A percentile compares a stretch with the other conserved stretches of the same genome.
Conservation (phyloP, 2,113 vertebrate genomes). For the Eulacestoma nigropectus region DNA sequence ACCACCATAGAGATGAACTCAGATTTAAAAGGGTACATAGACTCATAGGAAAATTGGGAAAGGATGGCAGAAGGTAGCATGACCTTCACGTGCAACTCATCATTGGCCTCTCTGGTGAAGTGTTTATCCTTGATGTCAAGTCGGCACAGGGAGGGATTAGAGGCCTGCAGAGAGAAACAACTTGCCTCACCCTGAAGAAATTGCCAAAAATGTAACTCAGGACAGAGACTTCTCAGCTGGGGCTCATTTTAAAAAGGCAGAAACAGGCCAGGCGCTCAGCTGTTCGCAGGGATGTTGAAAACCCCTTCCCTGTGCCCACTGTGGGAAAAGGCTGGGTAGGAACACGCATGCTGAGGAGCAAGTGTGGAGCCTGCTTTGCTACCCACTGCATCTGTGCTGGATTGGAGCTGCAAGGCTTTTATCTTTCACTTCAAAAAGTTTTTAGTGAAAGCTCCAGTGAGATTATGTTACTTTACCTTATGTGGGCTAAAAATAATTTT, state of each 20-base stretch:
- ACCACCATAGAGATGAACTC: background rate
- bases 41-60: conserved; percentile 2
- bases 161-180: background rate
- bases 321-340: background rate
- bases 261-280: background rate
- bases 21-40: background rate
- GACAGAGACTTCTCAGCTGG: background rate
- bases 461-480: background rate
- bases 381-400: background rate
- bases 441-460: background rate
- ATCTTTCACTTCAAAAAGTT: background rate
- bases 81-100: background rate
- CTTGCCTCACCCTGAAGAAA: background rate
- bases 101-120: background rate
- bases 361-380: background rate
- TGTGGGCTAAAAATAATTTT: background rate
- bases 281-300: background rate
- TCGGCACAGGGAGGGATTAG: background rate
- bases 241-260: background rate
- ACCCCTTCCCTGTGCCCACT: background rate
- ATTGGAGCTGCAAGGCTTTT: background rate
- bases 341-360: accelerated
- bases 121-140: background rate
- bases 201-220: conserved; percentile 1
- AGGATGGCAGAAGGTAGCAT: background rate